Conservation (phyloP, 1,140 invertebrate genomes). For the Monomorium pharaonis region DNA sequence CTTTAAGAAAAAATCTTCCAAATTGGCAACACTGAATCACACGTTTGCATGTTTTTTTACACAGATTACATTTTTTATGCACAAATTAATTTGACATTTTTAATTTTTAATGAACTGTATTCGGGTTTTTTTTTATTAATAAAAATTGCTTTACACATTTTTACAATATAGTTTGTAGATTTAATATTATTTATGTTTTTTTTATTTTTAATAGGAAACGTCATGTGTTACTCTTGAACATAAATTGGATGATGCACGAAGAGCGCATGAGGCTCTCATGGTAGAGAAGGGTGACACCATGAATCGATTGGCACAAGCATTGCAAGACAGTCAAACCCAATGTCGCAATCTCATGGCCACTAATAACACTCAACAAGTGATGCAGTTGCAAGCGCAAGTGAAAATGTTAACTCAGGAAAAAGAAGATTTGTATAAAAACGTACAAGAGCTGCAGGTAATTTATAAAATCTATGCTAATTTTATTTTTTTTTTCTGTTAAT, state of each 20-base stretch:
- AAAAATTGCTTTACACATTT: conserved; percentile 8
- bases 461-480: conserved; percentile 6
- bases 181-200: background rate
- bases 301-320: conserved; percentile 78
- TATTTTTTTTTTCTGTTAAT: background rate
- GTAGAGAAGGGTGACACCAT: conserved; percentile 82
- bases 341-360: conserved; percentile 80
- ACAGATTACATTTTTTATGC: too few species aligned
- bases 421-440: conserved; percentile 75
- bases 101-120: background rate
- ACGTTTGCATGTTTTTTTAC: background rate
- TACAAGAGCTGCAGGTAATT: conserved; percentile 80
- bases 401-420: conserved; percentile 78
- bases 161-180: background rate
- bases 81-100: background rate
- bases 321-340: conserved; percentile 81
- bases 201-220: conserved; percentile 71
- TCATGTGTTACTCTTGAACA: conserved; percentile 75
- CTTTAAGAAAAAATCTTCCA: too few species aligned
- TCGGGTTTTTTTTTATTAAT: background rate
- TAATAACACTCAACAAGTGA: conserved; percentile 78
- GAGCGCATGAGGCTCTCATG: conserved; percentile 78
- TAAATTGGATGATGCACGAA: conserved; percentile 79
- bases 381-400: conserved; percentile 77
- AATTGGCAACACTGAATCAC: background rate